phyloP scores from a whole-genome alignment of 1,140 invertebrate genomes.

The Augochlora pura region DNA sequence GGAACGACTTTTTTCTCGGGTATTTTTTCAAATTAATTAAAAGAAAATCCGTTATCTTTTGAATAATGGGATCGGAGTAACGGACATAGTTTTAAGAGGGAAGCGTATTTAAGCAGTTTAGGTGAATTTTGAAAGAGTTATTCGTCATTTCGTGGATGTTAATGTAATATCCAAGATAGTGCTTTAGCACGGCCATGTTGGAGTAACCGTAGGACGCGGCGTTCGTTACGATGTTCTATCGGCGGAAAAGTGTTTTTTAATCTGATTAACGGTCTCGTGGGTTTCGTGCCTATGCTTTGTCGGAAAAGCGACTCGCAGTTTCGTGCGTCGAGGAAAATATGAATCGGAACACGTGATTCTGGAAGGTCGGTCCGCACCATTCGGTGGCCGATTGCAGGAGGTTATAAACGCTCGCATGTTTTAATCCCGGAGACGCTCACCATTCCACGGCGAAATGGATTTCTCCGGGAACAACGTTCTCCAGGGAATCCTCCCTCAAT shows the following conservation, averaged over 20 bases:
- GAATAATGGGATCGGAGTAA: neutral
- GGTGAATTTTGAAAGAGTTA: neutral
- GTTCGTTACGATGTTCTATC: conserved; percentile 57
- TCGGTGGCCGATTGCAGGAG: conserved; percentile 10
- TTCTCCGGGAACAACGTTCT: conserved; percentile 67
- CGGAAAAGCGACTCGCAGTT: neutral
- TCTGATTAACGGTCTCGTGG: conserved; percentile 46
- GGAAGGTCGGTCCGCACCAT: neutral
- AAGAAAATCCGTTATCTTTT: neutral
- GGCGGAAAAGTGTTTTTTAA: conserved; percentile 41
- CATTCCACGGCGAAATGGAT: conserved; percentile 68
- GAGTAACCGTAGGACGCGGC: conserved; percentile 61
- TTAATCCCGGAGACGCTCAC: conserved; percentile 5
- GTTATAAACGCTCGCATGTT: conserved; percentile 49
- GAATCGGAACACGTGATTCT: conserved; percentile 15
- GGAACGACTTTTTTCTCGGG: neutral
- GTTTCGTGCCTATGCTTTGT: neutral
- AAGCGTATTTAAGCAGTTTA: neutral
- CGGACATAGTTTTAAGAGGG: neutral
- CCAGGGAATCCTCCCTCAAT: conserved; percentile 73
- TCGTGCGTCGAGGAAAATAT: neutral
- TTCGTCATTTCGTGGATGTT: neutral
- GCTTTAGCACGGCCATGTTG: conserved; percentile 64
- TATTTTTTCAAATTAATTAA: neutral
- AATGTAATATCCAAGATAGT: conserved; percentile 35